These are phyloP conservation scores for Sphinx pinastri DNA, from an alignment of 2,888 invertebrate genomes.

Conservation along the genomic window DNA sequence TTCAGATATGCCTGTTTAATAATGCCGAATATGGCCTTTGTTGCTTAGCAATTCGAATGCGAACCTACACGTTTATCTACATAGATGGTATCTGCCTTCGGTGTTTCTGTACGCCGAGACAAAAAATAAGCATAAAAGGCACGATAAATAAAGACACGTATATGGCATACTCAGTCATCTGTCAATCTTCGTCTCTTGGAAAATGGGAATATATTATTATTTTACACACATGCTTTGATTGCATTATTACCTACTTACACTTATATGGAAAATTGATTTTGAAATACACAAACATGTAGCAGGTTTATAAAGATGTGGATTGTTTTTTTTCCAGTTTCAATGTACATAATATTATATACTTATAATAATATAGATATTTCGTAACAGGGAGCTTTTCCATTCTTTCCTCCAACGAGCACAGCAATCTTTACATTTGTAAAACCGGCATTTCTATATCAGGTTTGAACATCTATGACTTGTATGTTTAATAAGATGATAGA, in stretches of 20 bases:
- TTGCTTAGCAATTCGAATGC: conserved; percentile 27
- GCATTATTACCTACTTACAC: neutral
- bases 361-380: too few relatives aligned
- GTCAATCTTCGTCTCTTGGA: conserved; percentile 17
- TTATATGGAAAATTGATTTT: neutral
- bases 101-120: conserved; percentile 1
- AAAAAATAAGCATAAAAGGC: conserved; percentile 17
- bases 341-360: too few relatives aligned
- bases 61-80: conserved; percentile 4
- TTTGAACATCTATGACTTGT: neutral
- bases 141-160: conserved; percentile 7
- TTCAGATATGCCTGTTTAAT: conserved; percentile 13
- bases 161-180: conserved; percentile 19
- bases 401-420: too few relatives aligned
- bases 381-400: too few relatives aligned
- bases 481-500: conserved; percentile 7
- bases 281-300: neutral
- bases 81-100: conserved; percentile 16
- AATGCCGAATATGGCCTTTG: conserved; percentile 22
- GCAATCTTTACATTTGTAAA: neutral
- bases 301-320: neutral
- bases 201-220: neutral
- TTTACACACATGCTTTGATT: neutral
- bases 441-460: neutral
- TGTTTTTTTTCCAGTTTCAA: neutral